These are phyloP conservation scores for Drosophila bocki DNA, from an alignment of 1,140 invertebrate genomes.

Conservation along the genomic window DNA sequence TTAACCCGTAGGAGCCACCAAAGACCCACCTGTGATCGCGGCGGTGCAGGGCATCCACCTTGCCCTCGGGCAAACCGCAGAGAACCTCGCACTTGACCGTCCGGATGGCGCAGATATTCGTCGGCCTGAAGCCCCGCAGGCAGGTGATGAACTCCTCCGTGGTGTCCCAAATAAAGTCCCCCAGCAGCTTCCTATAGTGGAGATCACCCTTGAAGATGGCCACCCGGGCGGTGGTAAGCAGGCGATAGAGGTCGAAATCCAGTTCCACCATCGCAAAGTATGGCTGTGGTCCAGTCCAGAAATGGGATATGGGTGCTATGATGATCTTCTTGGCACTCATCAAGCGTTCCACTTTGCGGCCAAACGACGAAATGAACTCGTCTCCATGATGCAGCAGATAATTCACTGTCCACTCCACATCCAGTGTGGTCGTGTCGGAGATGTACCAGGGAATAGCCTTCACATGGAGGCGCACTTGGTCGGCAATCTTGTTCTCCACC, in stretches of 20 bases:
- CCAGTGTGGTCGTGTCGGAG: conserved; percentile 91
- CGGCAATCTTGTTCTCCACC: conserved; percentile 88
- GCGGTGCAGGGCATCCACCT: conserved; percentile 87
- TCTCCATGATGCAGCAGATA: conserved; percentile 82
- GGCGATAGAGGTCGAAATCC: conserved; percentile 90
- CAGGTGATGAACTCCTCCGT: conserved; percentile 89
- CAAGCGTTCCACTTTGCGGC: conserved; percentile 86
- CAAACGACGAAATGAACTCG: conserved; percentile 82
- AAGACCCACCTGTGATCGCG: conserved; percentile 93
- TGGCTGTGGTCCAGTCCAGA: conserved; percentile 95
- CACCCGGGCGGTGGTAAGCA: conserved; percentile 89
- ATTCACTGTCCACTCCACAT: conserved; percentile 91
- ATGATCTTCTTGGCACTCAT: conserved; percentile 85
- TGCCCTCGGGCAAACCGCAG: conserved; percentile 90
- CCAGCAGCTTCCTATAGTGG: conserved; percentile 97
- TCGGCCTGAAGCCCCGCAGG: conserved; percentile 93
- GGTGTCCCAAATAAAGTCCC: conserved; percentile 94
- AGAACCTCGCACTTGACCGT: conserved; percentile 97
- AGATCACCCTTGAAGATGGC: conserved; percentile 98
- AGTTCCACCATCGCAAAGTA: conserved; percentile 91
- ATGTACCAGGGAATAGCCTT: conserved; percentile 98
- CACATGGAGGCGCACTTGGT: conserved; percentile 93
- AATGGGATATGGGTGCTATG: conserved; percentile 87
- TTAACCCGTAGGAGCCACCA: conserved; percentile 92
- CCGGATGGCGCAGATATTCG: conserved; percentile 92